Evolutionary conservation across 2,797 vertebrate genomes (phyloP).

Genomic region (Phoebastria nigripes): DNA sequence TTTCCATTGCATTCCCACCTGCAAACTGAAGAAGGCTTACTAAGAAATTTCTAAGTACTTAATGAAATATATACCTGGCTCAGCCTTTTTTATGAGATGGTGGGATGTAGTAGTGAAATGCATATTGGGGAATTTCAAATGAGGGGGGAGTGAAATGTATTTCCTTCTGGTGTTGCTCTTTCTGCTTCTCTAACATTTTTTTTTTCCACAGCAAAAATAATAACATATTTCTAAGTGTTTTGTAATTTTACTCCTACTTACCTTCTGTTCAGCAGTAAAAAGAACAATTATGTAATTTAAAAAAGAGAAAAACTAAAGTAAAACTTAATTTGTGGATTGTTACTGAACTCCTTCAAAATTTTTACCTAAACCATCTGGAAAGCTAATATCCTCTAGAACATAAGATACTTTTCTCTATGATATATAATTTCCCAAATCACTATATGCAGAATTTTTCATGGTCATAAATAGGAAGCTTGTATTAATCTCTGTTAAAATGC

Average conservation of each 20-base stretch:
- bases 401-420: not conserved
- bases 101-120: not conserved
- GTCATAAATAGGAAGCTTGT: not conserved
- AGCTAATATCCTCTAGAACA: not conserved
- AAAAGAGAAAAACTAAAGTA: not conserved
- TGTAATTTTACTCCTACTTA: conserved; percentile 51
- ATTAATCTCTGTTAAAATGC: not conserved
- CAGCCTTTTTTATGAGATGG: not conserved
- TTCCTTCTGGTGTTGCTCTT: not conserved
- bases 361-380: not conserved
- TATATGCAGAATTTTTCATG: not conserved
- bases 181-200: not conserved
- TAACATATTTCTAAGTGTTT: not conserved
- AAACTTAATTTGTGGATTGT: not conserved
- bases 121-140: not conserved
- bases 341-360: not conserved
- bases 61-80: not conserved
- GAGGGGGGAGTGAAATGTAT: not conserved
- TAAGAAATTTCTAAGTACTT: not conserved
- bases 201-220: not conserved
- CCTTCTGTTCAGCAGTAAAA: conserved; percentile 48
- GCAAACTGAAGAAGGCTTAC: not conserved
- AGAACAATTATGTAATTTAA: not conserved
- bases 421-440: not conserved
- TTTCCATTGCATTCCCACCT: not conserved